Percentiles rank a stretch among this genome's conserved stretches.
phyloP scores from a whole-genome alignment of 2,797 vertebrate genomes.

The Holocentrus rufus region DNA sequence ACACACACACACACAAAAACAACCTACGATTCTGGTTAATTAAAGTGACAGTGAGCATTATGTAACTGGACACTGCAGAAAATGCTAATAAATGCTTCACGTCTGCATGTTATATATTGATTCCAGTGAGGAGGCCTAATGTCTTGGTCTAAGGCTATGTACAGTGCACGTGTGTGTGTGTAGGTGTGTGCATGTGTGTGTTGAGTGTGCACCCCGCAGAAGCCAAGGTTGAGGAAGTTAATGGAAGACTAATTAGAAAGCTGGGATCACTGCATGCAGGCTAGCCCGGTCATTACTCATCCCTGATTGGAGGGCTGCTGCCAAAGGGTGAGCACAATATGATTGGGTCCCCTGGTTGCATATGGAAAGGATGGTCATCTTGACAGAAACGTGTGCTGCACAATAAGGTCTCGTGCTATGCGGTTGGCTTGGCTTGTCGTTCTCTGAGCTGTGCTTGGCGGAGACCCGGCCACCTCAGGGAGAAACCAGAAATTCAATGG shows the following conservation, averaged over 20 bases:
- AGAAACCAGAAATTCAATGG: constrained; percentile 1
- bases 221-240: constrained; percentile 84
- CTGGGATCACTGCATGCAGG: constrained; percentile 81
- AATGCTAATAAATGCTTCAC: constrained; percentile 39
- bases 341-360: constrained; percentile 57
- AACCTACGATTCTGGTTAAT: background rate
- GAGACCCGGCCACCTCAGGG: background rate
- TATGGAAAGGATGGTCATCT: constrained; percentile 43
- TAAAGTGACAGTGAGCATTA: constrained; percentile 5
- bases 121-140: constrained; percentile 33
- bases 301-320: constrained; percentile 80
- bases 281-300: constrained; percentile 83
- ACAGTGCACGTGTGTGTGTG: constrained; percentile 15
- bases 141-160: constrained; percentile 38
- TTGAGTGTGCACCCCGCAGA: constrained; percentile 67
- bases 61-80: constrained; percentile 34
- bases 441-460: constrained; percentile 32
- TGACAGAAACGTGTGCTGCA: constrained; percentile 55
- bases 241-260: constrained; percentile 85
- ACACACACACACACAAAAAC: background rate
- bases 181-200: constrained; percentile 40
- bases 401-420: constrained; percentile 47
- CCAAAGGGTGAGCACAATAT: constrained; percentile 72
- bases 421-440: constrained; percentile 26
- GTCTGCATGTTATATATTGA: constrained; percentile 36